phyloP scores from a whole-genome alignment of 2,113 vertebrate genomes.

The Thermophis baileyi region DNA sequence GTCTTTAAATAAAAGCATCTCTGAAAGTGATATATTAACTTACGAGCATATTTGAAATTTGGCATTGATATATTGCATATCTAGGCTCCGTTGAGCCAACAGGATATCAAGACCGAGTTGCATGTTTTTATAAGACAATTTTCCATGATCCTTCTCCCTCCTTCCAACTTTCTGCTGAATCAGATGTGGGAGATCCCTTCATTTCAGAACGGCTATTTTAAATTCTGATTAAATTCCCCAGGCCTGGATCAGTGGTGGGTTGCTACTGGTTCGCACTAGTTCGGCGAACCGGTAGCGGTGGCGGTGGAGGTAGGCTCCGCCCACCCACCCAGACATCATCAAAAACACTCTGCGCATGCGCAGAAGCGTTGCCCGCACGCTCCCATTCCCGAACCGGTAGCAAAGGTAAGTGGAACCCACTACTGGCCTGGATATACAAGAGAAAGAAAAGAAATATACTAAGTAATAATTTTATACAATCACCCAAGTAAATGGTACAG shows the following conservation, averaged over 20 bases:
- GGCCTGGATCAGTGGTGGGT: no score
- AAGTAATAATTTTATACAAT: background rate
- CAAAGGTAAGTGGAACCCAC: no score
- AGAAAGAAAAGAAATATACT: background rate
- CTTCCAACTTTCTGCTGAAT: conserved; percentile 36
- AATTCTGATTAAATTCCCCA: background rate
- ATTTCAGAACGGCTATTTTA: background rate
- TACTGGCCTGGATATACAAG: background rate
- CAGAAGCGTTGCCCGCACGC: no score
- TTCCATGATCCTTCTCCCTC: conserved; percentile 3
- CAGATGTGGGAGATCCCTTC: conserved; percentile 14
- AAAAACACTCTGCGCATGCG: no score
- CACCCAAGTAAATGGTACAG: background rate
- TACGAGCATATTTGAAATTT: conserved; percentile 20
- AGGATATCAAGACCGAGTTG: conserved; percentile 29
- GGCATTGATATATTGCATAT: conserved; percentile 23
- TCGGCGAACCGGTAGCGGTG: no score
- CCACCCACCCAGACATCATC: no score
- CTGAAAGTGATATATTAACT: conserved; percentile 16
- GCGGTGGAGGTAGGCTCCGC: no score
- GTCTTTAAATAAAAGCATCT: conserved; percentile 30
- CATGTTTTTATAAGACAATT: conserved; percentile 41
- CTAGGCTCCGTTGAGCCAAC: conserved; percentile 29
- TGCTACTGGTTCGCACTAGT: no score
- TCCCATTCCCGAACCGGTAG: no score